These are phyloP conservation scores for Osmoderma eremita DNA, from an alignment of 2,888 invertebrate species.

Conservation along the genomic window DNA sequence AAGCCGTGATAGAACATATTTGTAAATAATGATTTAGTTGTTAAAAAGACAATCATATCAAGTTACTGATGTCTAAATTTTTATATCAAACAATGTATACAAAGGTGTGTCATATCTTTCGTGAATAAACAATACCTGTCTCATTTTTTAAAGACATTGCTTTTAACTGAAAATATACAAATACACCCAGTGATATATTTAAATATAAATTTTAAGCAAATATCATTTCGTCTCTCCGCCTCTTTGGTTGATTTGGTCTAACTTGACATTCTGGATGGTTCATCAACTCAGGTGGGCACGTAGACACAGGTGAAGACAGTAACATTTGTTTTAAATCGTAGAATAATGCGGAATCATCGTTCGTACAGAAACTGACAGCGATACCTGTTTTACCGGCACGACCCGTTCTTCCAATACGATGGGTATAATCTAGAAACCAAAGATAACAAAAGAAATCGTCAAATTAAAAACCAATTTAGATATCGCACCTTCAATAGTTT, in stretches of 20 bases:
- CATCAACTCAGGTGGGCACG: conserved; percentile 94
- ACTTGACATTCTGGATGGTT: conserved; percentile 99
- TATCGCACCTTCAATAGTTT: conserved; percentile 86
- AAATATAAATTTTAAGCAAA: conserved; percentile 74
- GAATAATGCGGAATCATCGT: conserved; percentile 94
- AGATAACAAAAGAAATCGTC: not conserved
- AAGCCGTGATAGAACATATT: no score
- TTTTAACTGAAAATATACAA: no score
- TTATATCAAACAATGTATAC: no score
- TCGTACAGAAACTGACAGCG: conserved; percentile 96
- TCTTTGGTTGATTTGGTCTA: conserved; percentile 95
- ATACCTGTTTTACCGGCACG: conserved; percentile 98
- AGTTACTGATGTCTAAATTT: no score
- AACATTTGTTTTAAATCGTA: conserved; percentile 96
- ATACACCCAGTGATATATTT: no score
- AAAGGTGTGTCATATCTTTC: no score
- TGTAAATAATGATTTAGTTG: no score
- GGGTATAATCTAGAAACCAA: conserved; percentile 89
- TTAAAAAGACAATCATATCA: no score
- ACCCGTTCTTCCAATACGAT: conserved; percentile 99
- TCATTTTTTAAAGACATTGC: no score
- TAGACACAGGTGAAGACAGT: conserved; percentile 88
- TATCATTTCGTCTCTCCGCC: conserved; percentile 93
- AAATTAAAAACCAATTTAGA: conserved; percentile 1
- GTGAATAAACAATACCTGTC: no score